Evolutionary conservation across 2,113 vertebrate species (phyloP).

Genomic region (Cricetomys ansorgei): DNA sequence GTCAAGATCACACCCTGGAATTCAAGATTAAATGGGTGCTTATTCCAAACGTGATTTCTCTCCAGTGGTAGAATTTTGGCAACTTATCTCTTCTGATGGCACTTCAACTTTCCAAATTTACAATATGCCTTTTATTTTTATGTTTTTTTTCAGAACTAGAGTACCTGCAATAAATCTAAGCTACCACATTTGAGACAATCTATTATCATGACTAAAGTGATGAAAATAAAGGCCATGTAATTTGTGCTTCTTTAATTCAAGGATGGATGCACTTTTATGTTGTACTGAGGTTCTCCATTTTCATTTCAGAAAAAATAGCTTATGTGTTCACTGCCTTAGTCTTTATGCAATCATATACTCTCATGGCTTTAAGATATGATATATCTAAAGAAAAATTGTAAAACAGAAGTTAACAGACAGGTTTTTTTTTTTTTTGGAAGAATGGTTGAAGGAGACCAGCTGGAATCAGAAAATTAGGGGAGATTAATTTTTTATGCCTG

Average conservation of each 20-base stretch:
- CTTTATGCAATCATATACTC: not conserved
- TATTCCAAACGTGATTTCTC: not conserved
- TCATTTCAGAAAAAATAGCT: not conserved
- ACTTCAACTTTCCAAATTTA: not conserved
- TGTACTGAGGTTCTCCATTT: not conserved
- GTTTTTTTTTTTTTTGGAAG: not conserved
- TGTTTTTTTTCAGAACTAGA: not conserved
- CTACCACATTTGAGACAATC: not conserved
- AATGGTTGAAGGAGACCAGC: conserved; percentile 65
- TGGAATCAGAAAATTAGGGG: conserved; percentile 69
- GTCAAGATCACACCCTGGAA: not conserved
- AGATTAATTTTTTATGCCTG: conserved; percentile 77
- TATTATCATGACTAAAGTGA: not conserved
- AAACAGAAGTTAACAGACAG: conserved; percentile 16
- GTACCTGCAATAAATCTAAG: conserved; percentile 22
- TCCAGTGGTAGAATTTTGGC: not conserved
- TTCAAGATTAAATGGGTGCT: not conserved
- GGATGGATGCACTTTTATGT: not conserved
- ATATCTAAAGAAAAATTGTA: conserved; percentile 28
- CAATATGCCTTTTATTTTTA: not conserved
- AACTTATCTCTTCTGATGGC: not conserved
- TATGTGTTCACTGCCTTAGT: not conserved
- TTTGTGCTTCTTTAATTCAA: conserved; percentile 3
- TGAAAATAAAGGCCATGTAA: not conserved
- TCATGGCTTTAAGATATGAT: not conserved